A percentile compares a stretch with the other conserved stretches of the same genome.
phyloP scores from a whole-genome alignment of 2,797 vertebrate genomes.

The Enteromius paludinosus region DNA sequence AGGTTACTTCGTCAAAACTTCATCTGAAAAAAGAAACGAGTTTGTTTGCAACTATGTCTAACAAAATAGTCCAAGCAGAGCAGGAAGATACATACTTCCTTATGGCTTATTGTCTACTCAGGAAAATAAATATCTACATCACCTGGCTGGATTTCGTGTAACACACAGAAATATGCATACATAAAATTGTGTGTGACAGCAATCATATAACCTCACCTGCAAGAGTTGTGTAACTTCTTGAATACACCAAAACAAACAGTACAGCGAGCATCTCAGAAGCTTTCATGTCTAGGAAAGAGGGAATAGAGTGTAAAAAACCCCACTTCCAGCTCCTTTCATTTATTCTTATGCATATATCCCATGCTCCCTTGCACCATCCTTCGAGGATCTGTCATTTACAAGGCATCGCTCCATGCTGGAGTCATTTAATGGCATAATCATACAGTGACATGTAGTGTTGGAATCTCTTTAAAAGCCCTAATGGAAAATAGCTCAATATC shows the following conservation, averaged over 20 bases:
- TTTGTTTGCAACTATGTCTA: not conserved
- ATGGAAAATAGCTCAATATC: conserved; percentile 22
- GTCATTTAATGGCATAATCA: conserved; percentile 35
- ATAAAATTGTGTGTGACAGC: not conserved
- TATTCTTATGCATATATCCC: conserved; percentile 12
- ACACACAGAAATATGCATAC: not conserved
- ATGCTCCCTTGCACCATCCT: not conserved
- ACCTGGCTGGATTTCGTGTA: conserved; percentile 20
- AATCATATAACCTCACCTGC: conserved; percentile 55
- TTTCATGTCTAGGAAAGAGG: conserved; percentile 73
- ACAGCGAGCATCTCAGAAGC: conserved; percentile 63
- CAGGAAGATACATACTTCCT: conserved; percentile 64
- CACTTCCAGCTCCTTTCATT: conserved; percentile 1
- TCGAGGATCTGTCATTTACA: conserved; percentile 2
- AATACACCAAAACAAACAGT: conserved; percentile 63
- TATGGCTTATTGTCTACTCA: conserved; percentile 61
- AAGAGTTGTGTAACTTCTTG: conserved; percentile 61
- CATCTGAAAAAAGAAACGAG: conserved; percentile 27
- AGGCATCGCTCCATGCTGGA: not conserved
- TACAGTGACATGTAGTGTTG: conserved; percentile 35
- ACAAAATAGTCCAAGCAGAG: conserved; percentile 34
- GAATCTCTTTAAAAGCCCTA: conserved; percentile 33
- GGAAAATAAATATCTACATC: conserved; percentile 55
- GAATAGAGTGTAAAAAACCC: conserved; percentile 37
- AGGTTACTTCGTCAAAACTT: conserved; percentile 2